Conservation (phyloP, 1,140 invertebrate genomes). For the Spodoptera litura region DNA sequence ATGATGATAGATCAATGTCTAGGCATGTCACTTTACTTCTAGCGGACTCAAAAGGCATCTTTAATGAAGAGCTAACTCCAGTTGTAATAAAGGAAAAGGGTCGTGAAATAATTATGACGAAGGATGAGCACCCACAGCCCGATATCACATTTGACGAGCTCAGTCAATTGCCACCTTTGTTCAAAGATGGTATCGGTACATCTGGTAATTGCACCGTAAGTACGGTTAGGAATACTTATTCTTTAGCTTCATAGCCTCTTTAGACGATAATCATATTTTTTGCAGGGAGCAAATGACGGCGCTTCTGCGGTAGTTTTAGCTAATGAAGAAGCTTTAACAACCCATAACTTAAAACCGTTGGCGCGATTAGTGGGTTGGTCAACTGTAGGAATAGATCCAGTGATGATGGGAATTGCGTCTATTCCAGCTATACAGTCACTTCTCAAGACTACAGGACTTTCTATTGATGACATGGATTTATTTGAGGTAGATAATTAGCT, state of each 20-base stretch:
- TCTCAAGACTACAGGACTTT: neutral
- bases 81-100: neutral
- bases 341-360: neutral
- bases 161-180: neutral
- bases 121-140: neutral
- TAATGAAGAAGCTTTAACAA: neutral
- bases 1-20: too few species aligned
- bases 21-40: neutral
- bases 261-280: neutral
- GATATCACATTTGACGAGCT: neutral
- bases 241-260: too few species aligned
- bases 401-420: neutral
- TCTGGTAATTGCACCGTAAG: neutral
- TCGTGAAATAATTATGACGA: conserved; percentile 1
- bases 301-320: neutral
- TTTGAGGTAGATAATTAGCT: neutral
- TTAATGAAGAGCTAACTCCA: neutral
- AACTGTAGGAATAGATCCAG: neutral
- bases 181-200: neutral
- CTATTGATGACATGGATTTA: conserved; percentile 9
- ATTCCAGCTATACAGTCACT: neutral
- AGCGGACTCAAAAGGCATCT: neutral
- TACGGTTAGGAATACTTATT: neutral
- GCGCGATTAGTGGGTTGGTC: conserved; percentile 16
- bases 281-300: neutral